These are phyloP conservation scores for Arizona elegans DNA, from an alignment of 2,113 vertebrate species.

Conservation along the genomic window DNA sequence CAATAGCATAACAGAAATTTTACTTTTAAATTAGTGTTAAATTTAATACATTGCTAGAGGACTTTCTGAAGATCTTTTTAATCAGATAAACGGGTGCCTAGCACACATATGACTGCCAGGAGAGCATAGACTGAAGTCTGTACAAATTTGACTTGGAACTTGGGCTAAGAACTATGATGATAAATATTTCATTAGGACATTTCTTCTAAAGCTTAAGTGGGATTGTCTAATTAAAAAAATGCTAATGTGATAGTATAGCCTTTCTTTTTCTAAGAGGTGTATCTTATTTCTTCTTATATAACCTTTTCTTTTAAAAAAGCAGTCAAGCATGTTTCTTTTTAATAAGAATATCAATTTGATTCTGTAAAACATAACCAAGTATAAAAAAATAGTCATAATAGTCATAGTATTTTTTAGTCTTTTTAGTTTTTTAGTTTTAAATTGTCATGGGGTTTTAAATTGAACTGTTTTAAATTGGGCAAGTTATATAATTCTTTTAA, in stretches of 20 bases:
- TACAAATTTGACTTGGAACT: constrained; percentile 49
- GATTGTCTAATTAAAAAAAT: constrained; percentile 66
- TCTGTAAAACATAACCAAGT: constrained; percentile 15
- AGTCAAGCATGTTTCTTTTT: constrained; percentile 41
- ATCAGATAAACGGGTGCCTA: constrained; percentile 6
- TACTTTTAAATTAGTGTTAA: not conserved
- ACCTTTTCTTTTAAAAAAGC: constrained; percentile 29
- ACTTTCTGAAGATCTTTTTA: not conserved
- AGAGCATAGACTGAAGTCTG: constrained; percentile 12
- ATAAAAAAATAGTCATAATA: not conserved
- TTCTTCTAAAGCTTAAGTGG: constrained; percentile 62
- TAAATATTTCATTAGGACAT: constrained; percentile 66
- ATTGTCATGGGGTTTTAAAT: too few relatives aligned
- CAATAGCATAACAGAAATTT: not conserved
- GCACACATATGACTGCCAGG: not conserved
- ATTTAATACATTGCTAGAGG: not conserved
- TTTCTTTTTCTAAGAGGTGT: constrained; percentile 50
- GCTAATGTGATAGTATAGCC: constrained; percentile 55
- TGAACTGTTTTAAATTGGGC: too few relatives aligned
- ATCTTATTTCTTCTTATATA: constrained; percentile 56
- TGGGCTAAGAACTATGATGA: constrained; percentile 30
- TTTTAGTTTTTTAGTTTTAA: too few relatives aligned
- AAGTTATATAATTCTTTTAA: too few relatives aligned
- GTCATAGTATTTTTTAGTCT: too few relatives aligned
- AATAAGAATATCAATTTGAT: constrained; percentile 59